Evolutionary conservation across 2,113 vertebrate species (phyloP).

Genomic region (Campylorhamphus procurvoides): DNA sequence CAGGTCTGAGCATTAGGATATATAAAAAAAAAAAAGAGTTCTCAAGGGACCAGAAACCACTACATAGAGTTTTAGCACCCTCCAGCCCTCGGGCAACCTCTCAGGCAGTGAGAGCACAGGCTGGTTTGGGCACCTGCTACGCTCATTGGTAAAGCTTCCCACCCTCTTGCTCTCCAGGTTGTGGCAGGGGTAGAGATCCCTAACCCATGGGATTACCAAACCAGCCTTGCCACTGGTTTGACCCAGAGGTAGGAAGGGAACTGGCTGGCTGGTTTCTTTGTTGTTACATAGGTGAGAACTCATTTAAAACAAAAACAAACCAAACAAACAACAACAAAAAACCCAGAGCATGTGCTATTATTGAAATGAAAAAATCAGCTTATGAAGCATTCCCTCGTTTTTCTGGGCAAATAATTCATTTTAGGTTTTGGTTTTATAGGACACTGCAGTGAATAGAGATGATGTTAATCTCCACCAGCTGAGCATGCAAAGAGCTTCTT

Average conservation of each 20-base stretch:
- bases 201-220: accelerated
- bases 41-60: neutral
- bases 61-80: neutral
- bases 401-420: neutral
- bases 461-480: neutral
- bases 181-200: neutral
- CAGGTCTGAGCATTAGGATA: neutral
- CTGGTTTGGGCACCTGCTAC: neutral
- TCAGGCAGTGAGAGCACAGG: neutral
- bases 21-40: neutral
- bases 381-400: neutral
- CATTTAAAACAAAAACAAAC: no score
- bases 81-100: neutral
- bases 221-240: neutral
- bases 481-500: neutral
- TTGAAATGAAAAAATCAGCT: neutral
- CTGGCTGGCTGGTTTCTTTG: neutral
- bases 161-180: neutral
- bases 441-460: neutral
- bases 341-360: neutral
- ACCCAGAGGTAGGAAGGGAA: neutral
- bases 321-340: no score
- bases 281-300: neutral
- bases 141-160: neutral
- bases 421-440: neutral